Evolutionary conservation across 2,113 vertebrate genomes (phyloP), one percentile per base, ranked within the genome.

Genomic region (Lepus americanus): DNA sequence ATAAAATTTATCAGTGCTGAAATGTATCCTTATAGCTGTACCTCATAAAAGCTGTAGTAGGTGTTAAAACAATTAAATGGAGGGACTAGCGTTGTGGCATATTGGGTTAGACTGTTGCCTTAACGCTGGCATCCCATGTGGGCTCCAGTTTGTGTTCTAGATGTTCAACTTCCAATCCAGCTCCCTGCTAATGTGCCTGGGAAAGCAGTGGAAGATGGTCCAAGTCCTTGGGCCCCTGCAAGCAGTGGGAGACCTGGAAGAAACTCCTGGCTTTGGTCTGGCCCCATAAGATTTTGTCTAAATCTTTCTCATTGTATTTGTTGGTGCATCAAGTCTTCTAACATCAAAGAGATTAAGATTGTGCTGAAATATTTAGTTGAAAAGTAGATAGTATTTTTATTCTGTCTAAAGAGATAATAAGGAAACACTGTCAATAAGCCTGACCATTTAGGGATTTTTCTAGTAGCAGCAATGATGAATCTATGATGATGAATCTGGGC

Each of bases 1-100:
- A 11, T 49, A 89, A 95, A 72, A 76, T 86, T 85, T 89, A 86
- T 59, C 72, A 78, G 67, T 66, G 49, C 44, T 88, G 33, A 83
- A 87, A 90, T 77, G 6, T 80, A 85, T 90, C 8, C 36, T 86
- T 81, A 25, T 53, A 72, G 61, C 27, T 72, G 1, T 59, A 44
- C 31, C 81, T 66, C 59, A 78, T 92, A 31, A 80, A 90, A 86
- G 36, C 44, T 67, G 20, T n/a, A 72, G 77, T 77, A 86, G 10
- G 8, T 84, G 33, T 66, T 83, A 36, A 92, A 66, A 66, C 2
- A 94, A 76, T 29, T 5, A 64, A 85, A 7, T 44, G 44, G 44
- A 59, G 55, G 55, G 55, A 19, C 55, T 19, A 17, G 55, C 55
- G 17, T 59, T 59, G 19, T 59, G 55, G 55, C 55, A 59, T 14